Conservation (phyloP, 2,797 vertebrate species). For the Crypturellus tataupa region DNA sequence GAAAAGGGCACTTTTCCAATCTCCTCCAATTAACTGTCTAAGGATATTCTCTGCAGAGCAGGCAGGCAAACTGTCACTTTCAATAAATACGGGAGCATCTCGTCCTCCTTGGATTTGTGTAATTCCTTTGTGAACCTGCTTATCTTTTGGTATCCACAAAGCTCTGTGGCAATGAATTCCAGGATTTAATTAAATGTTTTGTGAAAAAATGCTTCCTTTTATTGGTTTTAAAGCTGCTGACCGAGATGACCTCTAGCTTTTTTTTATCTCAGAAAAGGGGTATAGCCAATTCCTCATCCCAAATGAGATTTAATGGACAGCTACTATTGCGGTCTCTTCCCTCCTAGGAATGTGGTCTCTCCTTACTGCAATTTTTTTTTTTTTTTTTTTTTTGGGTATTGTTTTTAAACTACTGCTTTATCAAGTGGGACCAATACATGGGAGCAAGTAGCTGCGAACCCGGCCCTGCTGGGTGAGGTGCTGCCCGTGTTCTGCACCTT, state of each 20-base stretch:
- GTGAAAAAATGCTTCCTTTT: background rate
- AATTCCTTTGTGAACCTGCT: background rate
- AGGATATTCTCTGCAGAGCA: background rate
- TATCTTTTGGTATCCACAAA: background rate
- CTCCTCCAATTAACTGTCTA: background rate
- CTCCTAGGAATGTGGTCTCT: background rate
- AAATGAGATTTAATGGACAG: background rate
- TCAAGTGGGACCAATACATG: too few relatives aligned
- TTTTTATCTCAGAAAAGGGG: background rate
- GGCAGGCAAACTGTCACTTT: background rate
- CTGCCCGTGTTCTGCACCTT: background rate
- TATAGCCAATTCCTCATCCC: background rate
- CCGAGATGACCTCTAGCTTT: background rate
- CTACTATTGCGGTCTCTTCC: background rate
- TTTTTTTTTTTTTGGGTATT: background rate
- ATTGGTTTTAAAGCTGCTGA: background rate
- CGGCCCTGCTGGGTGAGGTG: background rate
- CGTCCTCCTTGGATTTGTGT: background rate
- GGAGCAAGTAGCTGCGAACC: background rate
- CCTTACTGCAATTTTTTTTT: background rate
- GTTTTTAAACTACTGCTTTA: background rate
- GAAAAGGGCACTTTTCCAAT: background rate
- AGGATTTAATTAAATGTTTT: slow-evolving; percentile 28
- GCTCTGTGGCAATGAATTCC: background rate
- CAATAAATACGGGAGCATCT: background rate